These are phyloP conservation scores for Cervus canadensis DNA, from an alignment of 2,113 vertebrate genomes.

Conservation along the genomic window DNA sequence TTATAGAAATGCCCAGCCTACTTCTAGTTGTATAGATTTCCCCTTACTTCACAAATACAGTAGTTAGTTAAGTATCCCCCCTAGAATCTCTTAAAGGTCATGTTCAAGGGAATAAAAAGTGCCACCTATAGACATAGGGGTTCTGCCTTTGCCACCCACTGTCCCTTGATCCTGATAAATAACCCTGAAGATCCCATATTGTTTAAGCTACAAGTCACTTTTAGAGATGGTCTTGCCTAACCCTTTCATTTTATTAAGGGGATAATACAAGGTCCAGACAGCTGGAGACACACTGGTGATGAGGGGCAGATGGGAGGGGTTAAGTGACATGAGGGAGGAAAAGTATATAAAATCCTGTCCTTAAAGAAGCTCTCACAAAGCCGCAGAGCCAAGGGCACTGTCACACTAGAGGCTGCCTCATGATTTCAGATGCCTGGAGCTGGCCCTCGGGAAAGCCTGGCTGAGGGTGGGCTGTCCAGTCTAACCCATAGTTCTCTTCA, in stretches of 20 bases:
- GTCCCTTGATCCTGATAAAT: background rate
- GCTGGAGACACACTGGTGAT: background rate
- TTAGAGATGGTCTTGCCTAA: background rate
- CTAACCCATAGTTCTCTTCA: background rate
- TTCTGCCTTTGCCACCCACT: background rate
- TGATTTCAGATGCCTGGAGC: background rate
- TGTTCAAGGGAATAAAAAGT: background rate
- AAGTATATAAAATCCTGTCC: background rate
- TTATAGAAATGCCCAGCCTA: background rate
- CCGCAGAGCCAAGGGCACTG: background rate
- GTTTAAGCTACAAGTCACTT: background rate
- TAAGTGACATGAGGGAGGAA: background rate
- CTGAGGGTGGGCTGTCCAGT: background rate
- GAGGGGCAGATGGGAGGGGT: background rate
- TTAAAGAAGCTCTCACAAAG: background rate
- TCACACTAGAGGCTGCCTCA: background rate
- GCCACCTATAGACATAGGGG: background rate
- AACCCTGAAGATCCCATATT: background rate
- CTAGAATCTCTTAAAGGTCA: slow-evolving; percentile 11
- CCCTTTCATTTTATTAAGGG: background rate
- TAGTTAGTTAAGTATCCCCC: background rate
- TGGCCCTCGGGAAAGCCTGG: background rate
- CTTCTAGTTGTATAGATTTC: background rate
- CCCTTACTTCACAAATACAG: background rate
- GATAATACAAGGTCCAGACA: background rate